Evolutionary conservation across 1,140 invertebrate genomes (phyloP), one percentile per base, ranked within the genome.

Genomic region (Drosophila grimshawi): DNA sequence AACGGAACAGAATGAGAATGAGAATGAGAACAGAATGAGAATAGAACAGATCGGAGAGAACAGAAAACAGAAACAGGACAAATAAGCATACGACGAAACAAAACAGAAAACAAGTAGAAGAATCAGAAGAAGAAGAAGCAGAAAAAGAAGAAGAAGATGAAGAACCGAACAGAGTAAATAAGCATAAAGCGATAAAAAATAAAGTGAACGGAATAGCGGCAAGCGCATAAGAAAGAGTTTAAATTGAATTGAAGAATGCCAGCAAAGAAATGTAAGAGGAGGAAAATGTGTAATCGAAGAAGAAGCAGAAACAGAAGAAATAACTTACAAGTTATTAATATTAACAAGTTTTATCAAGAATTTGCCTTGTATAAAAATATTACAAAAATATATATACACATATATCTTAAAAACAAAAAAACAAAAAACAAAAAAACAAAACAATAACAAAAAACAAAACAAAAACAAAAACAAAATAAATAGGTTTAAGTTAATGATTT

Each of bases 221-320:
- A 81, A 81, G 75, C 79, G 80, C 63, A 79, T 82, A 80, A 72
- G 80, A 78, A 46, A 39, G 35, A 37, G 41, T 33, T 33, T 49
- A 10, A 10, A n/a, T 45, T 10, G 8, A 45, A 45, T 41, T 27
- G 29, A 59, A 59, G 1, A 32, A 32, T 3, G 35, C 8, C 30
- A 4, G 4, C 43, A 66, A 61, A 29, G 46, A 19, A 41, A 19
- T 19, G 19, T 10, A 41, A 39, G 30, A 41, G 5, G 19, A 1
- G 19, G 19, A 19, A 19, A 19, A 19, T 19, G 19, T 19, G 19
- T 19, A 19, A 19, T 19, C 19, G 19, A 19, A 19, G 19, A 19
- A 19, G 19, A 49, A 49, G 11, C 29, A 46, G 5, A n/a, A 46
- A 37, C n/a, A 53, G 19, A 39, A 19, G 19, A 10, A 56, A 2